These are phyloP conservation scores for Ophion costatus DNA, from an alignment of 2,888 invertebrate genomes.

Conservation along the genomic window DNA sequence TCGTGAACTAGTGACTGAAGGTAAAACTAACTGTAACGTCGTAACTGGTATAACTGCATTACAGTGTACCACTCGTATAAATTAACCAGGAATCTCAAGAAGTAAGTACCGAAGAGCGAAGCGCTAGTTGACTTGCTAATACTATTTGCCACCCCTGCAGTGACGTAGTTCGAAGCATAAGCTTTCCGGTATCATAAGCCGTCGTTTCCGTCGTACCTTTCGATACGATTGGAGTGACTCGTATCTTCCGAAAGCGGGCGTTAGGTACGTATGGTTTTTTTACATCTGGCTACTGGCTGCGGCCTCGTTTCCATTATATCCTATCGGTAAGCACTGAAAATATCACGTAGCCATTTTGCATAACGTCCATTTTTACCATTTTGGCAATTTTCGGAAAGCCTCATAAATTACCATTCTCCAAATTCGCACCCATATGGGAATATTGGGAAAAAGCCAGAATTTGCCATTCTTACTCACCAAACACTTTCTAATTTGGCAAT, in stretches of 20 bases:
- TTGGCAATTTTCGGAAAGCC: no score
- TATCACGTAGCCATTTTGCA: no score
- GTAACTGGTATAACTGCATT: conserved; percentile 80
- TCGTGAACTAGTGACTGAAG: conserved; percentile 70
- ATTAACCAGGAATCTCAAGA: conserved; percentile 82
- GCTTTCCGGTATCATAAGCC: conserved; percentile 32
- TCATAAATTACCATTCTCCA: no score
- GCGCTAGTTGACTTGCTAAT: conserved; percentile 82
- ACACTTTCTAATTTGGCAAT: no score
- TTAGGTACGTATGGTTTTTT: not conserved
- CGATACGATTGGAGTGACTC: conserved; percentile 14
- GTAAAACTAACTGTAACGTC: conserved; percentile 78
- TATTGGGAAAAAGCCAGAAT: no score
- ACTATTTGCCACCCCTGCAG: conserved; percentile 78
- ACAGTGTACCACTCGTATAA: conserved; percentile 81
- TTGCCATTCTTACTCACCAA: no score
- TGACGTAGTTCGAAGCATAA: conserved; percentile 68
- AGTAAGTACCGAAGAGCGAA: conserved; percentile 79
- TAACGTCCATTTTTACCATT: no score
- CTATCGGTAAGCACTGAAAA: not conserved
- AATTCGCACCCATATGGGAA: no score
- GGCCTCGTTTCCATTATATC: not conserved
- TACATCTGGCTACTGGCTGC: not conserved
- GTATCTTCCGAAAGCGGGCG: not conserved
- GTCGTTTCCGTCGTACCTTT: conserved; percentile 7